Evolutionary conservation across 2,113 vertebrate genomes (phyloP).

Genomic region (Rhizomys pruinosus): DNA sequence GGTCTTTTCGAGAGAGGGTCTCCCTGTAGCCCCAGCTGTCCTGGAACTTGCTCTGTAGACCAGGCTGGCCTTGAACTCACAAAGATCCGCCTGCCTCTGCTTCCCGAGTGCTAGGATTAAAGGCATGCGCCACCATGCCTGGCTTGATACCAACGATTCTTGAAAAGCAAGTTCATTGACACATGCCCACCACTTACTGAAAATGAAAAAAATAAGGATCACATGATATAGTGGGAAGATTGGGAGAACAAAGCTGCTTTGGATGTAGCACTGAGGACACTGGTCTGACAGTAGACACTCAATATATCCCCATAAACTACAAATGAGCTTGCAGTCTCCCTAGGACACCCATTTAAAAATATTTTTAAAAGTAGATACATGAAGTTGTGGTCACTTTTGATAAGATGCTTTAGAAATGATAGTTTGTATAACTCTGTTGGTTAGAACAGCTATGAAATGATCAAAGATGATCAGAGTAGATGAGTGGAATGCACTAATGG

Average conservation of each 20-base stretch:
- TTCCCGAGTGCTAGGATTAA: too few relatives aligned
- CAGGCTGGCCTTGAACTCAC: too few relatives aligned
- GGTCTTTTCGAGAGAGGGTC: too few relatives aligned
- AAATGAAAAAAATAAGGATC: neutral
- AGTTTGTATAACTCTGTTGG: neutral
- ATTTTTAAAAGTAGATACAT: slow-evolving; percentile 5
- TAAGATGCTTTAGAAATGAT: slow-evolving; percentile 1
- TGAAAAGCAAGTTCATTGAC: slow-evolving; percentile 19
- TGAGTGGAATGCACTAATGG: neutral
- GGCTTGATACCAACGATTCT: neutral
- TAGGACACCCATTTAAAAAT: neutral
- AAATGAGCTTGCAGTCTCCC: neutral
- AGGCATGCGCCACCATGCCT: too few relatives aligned
- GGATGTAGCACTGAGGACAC: neutral
- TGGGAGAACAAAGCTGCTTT: neutral
- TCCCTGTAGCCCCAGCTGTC: too few relatives aligned
- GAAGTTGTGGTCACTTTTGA: neutral
- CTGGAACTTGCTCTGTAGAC: too few relatives aligned
- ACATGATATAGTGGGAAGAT: neutral
- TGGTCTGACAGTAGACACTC: too few relatives aligned
- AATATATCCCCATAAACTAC: neutral
- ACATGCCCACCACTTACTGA: neutral
- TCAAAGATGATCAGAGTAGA: neutral
- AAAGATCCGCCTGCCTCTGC: too few relatives aligned
- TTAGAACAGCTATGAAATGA: neutral